phyloP scores from a whole-genome alignment of 2,113 vertebrate genomes.

The Paracanthobrama guichenoti region DNA sequence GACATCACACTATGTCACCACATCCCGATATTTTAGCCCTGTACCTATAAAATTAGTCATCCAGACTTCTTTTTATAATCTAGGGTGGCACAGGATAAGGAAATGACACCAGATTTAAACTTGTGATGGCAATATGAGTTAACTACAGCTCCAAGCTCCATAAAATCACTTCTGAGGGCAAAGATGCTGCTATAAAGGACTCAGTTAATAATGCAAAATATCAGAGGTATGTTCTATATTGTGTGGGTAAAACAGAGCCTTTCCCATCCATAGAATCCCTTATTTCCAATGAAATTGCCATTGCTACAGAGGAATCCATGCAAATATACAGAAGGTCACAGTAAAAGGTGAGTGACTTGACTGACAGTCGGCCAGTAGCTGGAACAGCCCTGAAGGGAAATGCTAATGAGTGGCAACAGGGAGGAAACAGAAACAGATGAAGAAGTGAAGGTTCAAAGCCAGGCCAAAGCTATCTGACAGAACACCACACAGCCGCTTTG shows the following conservation, averaged over 20 bases:
- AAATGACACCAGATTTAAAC: background rate
- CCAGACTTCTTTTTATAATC: background rate
- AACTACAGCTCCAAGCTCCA: background rate
- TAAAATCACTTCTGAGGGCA: background rate
- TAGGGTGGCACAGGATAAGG: background rate
- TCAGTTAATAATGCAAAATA: background rate
- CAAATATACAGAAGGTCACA: slow-evolving; percentile 16
- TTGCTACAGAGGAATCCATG: slow-evolving; percentile 30
- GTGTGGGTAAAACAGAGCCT: background rate
- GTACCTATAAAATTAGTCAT: background rate
- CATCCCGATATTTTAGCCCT: background rate
- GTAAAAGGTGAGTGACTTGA: slow-evolving; percentile 26
- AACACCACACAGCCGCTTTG: slow-evolving; percentile 6
- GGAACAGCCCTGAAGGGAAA: slow-evolving; percentile 37
- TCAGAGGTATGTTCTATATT: background rate
- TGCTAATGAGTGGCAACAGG: slow-evolving; percentile 50
- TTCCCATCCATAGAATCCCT: background rate
- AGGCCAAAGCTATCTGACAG: slow-evolving; percentile 25
- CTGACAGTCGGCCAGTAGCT: slow-evolving; percentile 22
- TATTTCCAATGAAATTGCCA: slow-evolving; percentile 16
- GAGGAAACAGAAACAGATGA: slow-evolving; percentile 43
- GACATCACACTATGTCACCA: slow-evolving; percentile 42
- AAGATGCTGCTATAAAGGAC: background rate
- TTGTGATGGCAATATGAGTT: background rate
- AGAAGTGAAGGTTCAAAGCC: slow-evolving; percentile 36